Percentiles rank a stretch among this genome's conserved stretches.
Evolutionary conservation across 2,113 vertebrate species (phyloP).

Genomic region (Peucedramus taeniatus): DNA sequence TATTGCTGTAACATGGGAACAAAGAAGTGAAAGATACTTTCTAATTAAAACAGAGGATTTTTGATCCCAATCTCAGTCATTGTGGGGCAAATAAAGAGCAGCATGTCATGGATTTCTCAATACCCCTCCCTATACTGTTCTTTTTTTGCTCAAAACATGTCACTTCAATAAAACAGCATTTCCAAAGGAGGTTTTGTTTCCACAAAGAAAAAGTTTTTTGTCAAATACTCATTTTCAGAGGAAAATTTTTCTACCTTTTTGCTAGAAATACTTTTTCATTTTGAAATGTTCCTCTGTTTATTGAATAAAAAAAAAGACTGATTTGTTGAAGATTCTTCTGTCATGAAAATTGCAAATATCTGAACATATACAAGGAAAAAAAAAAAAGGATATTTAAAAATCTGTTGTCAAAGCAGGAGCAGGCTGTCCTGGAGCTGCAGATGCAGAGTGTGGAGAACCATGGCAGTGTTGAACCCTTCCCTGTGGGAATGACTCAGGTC

Average conservation of each 20-base stretch:
- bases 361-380: background rate
- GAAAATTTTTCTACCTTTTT: background rate
- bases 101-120: background rate
- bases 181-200: background rate
- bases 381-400: background rate
- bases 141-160: background rate
- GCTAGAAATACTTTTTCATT: background rate
- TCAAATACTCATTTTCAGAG: background rate
- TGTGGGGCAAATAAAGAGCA: background rate
- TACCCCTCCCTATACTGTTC: background rate
- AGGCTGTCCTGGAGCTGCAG: background rate
- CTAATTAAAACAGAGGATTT: conserved; percentile 38
- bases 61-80: conserved; percentile 13
- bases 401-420: background rate
- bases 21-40: conserved; percentile 22
- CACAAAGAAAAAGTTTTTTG: background rate
- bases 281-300: background rate
- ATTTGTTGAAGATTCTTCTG: background rate
- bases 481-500: background rate
- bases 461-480: background rate
- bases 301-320: background rate
- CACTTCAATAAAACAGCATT: background rate
- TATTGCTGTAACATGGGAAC: background rate
- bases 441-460: background rate
- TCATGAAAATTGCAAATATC: background rate